A percentile compares a stretch with the other conserved stretches of the same genome.
Evolutionary conservation across 1,140 invertebrate genomes (phyloP).

Genomic region (Drosophila rhopaloa): DNA sequence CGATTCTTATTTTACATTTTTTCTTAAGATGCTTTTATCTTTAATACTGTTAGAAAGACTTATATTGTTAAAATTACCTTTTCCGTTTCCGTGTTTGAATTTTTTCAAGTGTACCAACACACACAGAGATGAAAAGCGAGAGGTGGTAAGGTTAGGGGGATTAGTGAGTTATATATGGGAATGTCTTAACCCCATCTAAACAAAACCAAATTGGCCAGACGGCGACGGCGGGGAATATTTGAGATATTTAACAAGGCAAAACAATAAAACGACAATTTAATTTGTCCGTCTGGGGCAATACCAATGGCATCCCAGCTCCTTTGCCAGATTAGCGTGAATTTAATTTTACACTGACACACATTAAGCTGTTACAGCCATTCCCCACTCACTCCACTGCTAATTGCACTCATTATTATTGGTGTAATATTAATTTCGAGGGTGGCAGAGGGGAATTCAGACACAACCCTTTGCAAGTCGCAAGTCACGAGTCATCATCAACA

Average conservation of each 20-base stretch:
- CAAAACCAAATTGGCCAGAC: constrained; percentile 71
- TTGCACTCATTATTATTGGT: constrained; percentile 81
- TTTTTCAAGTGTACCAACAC: constrained; percentile 2
- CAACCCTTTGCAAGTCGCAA: constrained; percentile 43
- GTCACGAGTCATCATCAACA: constrained; percentile 14
- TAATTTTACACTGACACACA: constrained; percentile 80
- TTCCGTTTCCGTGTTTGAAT: background rate
- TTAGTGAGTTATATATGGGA: constrained; percentile 79
- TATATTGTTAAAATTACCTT: background rate
- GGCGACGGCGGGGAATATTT: constrained; percentile 67
- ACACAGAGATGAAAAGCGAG: background rate
- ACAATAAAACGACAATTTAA: constrained; percentile 82
- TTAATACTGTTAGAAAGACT: too few species aligned
- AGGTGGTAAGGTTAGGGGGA: constrained; percentile 48
- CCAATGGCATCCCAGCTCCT: constrained; percentile 41
- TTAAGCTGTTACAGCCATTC: constrained; percentile 63
- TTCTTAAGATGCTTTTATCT: too few species aligned
- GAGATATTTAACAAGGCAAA: constrained; percentile 75
- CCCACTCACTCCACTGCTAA: constrained; percentile 32
- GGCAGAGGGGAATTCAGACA: constrained; percentile 2
- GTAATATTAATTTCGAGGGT: constrained; percentile 64
- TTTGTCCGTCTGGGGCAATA: constrained; percentile 56
- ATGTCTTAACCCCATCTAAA: constrained; percentile 82
- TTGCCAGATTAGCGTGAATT: constrained; percentile 73
- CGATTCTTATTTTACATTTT: background rate